These are phyloP conservation scores for Periophthalmus magnuspinnatus DNA, from an alignment of 2,797 vertebrate genomes.

Conservation along the genomic window DNA sequence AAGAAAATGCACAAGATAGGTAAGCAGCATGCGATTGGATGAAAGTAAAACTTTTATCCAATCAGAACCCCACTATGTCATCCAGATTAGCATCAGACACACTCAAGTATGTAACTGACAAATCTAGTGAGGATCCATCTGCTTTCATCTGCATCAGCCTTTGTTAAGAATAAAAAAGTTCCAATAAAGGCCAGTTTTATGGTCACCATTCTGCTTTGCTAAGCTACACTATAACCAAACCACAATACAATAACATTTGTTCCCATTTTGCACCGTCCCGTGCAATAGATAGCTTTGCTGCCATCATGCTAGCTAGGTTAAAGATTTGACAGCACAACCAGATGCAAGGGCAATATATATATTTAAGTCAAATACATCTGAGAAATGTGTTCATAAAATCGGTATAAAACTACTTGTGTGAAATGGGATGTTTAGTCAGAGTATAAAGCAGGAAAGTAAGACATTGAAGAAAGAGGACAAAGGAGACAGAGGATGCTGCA, in stretches of 20 bases:
- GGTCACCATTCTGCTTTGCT: background rate
- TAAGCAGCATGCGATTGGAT: background rate
- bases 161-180: background rate
- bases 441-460: slow-evolving; percentile 20
- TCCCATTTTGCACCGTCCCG: background rate
- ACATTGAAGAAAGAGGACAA: slow-evolving; percentile 25
- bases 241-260: background rate
- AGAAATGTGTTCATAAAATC: background rate
- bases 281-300: too few species aligned
- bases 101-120: background rate
- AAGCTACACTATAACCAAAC: background rate
- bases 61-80: background rate
- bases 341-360: slow-evolving; percentile 5
- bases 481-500: slow-evolving; percentile 42
- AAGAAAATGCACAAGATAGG: slow-evolving; percentile 2
- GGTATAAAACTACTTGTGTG: background rate
- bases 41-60: slow-evolving; percentile 2
- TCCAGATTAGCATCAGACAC: background rate
- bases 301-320: background rate
- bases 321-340: background rate
- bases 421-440: slow-evolving; percentile 7
- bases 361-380: background rate
- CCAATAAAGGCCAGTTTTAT: background rate
- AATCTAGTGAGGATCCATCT: background rate
- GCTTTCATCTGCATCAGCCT: background rate